These are phyloP conservation scores for Dunckerocampus dactyliophorus DNA, from an alignment of 2,113 vertebrate species.

Conservation along the genomic window DNA sequence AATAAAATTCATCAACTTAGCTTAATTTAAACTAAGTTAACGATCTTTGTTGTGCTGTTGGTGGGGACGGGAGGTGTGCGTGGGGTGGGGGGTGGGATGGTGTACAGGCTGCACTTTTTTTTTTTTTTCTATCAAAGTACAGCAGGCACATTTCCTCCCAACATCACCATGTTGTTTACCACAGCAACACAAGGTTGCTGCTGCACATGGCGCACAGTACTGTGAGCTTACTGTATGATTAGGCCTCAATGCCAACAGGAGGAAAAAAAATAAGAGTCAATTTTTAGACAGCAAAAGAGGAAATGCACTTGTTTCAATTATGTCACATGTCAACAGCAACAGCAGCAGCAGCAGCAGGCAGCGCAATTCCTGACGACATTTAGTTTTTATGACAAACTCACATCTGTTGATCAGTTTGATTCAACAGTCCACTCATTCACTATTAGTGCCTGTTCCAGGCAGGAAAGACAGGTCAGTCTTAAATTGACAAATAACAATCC, in stretches of 20 bases:
- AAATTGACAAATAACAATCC: too few relatives aligned
- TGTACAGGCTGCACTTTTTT: neutral
- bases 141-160: neutral
- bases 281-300: slow-evolving; percentile 38
- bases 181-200: slow-evolving; percentile 10
- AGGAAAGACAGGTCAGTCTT: too few relatives aligned
- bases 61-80: too few relatives aligned
- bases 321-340: slow-evolving; percentile 57
- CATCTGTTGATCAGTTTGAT: neutral
- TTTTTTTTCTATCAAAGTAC: slow-evolving; percentile 11
- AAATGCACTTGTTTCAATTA: slow-evolving; percentile 54
- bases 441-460: too few relatives aligned
- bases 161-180: slow-evolving; percentile 26
- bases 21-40: too few relatives aligned
- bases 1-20: too few relatives aligned
- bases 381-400: neutral
- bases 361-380: neutral
- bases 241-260: slow-evolving; percentile 6
- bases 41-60: too few relatives aligned
- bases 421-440: too few relatives aligned
- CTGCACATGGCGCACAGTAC: slow-evolving; percentile 10
- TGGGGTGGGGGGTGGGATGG: too few relatives aligned
- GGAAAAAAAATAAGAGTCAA: slow-evolving; percentile 20
- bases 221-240: slow-evolving; percentile 25
- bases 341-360: neutral